Percentiles rank a stretch among this genome's conserved stretches.
Evolutionary conservation across 2,113 vertebrate species (phyloP).

Genomic region (Argyrosomus japonicus): DNA sequence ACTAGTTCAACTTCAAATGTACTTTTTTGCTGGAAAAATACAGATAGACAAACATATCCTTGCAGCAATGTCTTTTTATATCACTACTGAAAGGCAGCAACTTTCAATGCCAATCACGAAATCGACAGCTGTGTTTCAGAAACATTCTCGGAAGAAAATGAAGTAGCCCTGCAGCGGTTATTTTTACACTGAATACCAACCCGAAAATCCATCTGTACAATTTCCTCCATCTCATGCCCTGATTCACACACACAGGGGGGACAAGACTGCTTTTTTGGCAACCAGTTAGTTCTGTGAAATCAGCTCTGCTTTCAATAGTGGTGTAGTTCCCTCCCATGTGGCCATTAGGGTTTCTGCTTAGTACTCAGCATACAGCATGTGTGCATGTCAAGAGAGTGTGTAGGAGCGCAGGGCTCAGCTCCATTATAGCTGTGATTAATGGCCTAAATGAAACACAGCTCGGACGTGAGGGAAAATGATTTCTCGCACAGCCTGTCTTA

Average conservation of each 20-base stretch:
- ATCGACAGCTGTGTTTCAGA: constrained; percentile 33
- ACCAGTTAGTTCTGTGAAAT: constrained; percentile 54
- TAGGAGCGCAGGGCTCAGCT: constrained; percentile 38
- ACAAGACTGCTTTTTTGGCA: constrained; percentile 49
- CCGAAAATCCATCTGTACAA: constrained; percentile 37
- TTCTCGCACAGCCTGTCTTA: constrained; percentile 37
- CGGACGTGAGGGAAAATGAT: constrained; percentile 58
- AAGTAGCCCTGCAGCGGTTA: constrained; percentile 44
- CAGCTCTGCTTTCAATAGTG: constrained; percentile 44
- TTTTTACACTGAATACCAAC: constrained; percentile 34
- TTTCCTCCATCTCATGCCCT: constrained; percentile 44
- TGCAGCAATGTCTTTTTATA: background rate
- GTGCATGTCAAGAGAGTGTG: constrained; percentile 43
- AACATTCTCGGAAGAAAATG: constrained; percentile 17
- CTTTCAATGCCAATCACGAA: constrained; percentile 10
- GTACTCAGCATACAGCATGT: constrained; percentile 30
- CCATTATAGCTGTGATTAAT: constrained; percentile 70
- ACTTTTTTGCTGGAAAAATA: background rate
- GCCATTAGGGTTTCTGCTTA: constrained; percentile 42
- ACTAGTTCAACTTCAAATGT: background rate
- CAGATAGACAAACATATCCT: background rate
- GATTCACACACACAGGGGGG: constrained; percentile 38
- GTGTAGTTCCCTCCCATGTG: constrained; percentile 49
- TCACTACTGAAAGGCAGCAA: background rate
- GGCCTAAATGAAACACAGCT: constrained; percentile 69